A percentile compares a stretch with the other conserved stretches of the same genome.
Conservation (phyloP, 1,140 invertebrate species). For the Drosophila nasuta region DNA sequence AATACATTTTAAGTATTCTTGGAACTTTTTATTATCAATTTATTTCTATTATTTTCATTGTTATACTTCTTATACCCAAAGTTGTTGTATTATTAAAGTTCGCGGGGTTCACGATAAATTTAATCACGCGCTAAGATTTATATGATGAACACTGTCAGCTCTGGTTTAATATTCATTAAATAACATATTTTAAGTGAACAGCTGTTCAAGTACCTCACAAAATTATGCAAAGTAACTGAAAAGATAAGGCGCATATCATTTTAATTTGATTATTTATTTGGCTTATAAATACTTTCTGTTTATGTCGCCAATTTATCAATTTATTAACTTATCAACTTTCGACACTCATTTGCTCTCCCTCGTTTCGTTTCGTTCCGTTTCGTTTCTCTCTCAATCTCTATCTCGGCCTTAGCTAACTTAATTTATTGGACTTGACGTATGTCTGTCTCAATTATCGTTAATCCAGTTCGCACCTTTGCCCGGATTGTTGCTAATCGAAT, state of each 20-base stretch:
- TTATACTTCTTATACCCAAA: too few relatives aligned
- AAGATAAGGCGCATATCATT: neutral
- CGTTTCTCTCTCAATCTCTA: neutral
- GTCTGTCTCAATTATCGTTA: conserved; percentile 55
- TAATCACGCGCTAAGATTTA: neutral
- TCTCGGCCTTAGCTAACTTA: conserved; percentile 22
- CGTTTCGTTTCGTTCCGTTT: too few relatives aligned
- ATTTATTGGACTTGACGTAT: conserved; percentile 39
- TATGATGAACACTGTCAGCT: too few relatives aligned
- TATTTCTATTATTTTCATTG: too few relatives aligned
- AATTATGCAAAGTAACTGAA: neutral
- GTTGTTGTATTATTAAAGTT: too few relatives aligned
- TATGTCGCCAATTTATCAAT: neutral
- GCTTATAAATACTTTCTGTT: conserved; percentile 1
- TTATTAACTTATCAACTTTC: conserved; percentile 36
- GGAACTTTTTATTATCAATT: neutral
- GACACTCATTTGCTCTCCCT: neutral
- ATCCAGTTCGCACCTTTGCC: conserved; percentile 53
- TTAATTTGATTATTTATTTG: neutral
- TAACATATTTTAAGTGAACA: too few relatives aligned
- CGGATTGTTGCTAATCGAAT: conserved; percentile 52
- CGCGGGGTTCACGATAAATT: too few relatives aligned
- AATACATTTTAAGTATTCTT: too few relatives aligned
- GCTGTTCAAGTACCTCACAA: too few relatives aligned
- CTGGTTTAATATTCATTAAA: too few relatives aligned